Percentiles rank a stretch among this genome's conserved stretches.
These are phyloP conservation scores for Stegodyphus dumicola DNA, from an alignment of 1,140 invertebrate species.

Conservation along the genomic window DNA sequence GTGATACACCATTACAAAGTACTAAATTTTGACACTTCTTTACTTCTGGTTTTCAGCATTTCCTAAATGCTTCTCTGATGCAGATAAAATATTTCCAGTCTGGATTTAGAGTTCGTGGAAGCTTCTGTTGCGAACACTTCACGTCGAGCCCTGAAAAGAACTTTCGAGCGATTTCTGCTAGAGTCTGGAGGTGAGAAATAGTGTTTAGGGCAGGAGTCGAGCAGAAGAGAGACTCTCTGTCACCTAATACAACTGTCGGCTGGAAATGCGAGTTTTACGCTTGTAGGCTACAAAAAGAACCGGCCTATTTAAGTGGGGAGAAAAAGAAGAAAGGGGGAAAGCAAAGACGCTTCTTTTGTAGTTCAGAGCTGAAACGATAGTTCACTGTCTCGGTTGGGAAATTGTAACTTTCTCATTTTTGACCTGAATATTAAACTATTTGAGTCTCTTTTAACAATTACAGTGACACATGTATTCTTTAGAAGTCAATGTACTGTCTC, in stretches of 20 bases:
- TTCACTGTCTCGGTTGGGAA: neutral
- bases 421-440: neutral
- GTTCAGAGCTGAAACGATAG: neutral
- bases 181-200: conserved; percentile 3
- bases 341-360: conserved; percentile 12
- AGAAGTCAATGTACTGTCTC: no score
- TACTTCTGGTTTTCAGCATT: no score
- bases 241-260: conserved; percentile 36
- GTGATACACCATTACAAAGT: no score
- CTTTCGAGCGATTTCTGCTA: no score
- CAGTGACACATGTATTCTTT: no score
- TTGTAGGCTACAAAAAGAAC: conserved; percentile 8
- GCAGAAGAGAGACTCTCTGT: neutral
- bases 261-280: neutral
- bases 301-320: conserved; percentile 9
- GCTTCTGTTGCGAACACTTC: no score
- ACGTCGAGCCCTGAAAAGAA: no score
- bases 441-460: no score
- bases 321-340: neutral
- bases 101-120: no score
- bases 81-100: no score
- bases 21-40: no score
- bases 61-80: no score
- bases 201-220: neutral
- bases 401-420: neutral